Evolutionary conservation across 2,888 invertebrate genomes (phyloP), one percentile per base, ranked within the genome.

Genomic region (Parthenolecanium corni): DNA sequence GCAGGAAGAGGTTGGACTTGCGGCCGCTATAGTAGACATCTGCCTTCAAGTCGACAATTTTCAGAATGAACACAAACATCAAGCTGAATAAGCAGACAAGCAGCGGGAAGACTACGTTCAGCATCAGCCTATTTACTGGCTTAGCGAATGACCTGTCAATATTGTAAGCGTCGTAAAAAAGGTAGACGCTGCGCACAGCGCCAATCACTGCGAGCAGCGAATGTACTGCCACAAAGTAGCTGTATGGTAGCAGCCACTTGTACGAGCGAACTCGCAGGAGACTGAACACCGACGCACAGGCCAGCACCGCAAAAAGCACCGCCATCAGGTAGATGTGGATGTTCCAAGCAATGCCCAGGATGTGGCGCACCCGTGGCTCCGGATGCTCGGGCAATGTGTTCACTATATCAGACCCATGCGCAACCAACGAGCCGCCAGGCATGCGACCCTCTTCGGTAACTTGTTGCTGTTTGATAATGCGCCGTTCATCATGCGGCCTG

Each of bases 141-240:
- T 74, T 74, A 64, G 87, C 88, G 71, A 92, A 80, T 1, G 86
- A 86, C 65, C 81, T 81, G 66, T 84, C 83, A n/a, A 88, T 82
- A 71, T 93, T 93, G 72, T 94, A 94, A 0, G 91, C 89, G 75
- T 94, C 94, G 72, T 91, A 88, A 69, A 91, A 86, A 69, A 94
- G 79, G 72, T 90, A 92, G 69, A 89, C 85, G 69, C 90, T 88
- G 54, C 90, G 80, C 71, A 89, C 77, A 18, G 85, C 80, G 71
- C 93, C 90, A 47, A 92, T 84, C 12, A 85, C 78, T 11, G 91
- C 86, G 62, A 94, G 75, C 68, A 92, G 82, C 53, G 89, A 75
- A 75, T 92, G 89, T 21, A 93, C 80, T 40, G 88, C 85, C 24
- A 93, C 79, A 73, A 92, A 93, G 73, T 92, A 93, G 64, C 87